These are phyloP conservation scores for Podabrus alpinus DNA, from an alignment of 2,888 invertebrate species.

Conservation along the genomic window DNA sequence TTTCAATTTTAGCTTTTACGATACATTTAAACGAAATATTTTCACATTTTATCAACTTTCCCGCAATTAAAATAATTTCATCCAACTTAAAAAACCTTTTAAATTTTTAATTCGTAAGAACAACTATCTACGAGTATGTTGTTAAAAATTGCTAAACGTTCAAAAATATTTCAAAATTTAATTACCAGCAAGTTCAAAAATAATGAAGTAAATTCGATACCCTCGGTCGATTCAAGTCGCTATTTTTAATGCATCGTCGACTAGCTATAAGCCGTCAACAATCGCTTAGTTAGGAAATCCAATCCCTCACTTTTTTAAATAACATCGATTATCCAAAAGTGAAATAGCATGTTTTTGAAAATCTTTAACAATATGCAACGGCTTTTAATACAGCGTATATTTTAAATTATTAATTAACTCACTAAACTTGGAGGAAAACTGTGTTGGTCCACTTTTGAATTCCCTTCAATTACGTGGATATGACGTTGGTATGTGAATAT, in stretches of 20 bases:
- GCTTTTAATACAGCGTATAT: background rate
- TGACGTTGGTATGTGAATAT: background rate
- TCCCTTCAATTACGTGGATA: too few relatives aligned
- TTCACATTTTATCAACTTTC: background rate
- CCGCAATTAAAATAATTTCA: background rate
- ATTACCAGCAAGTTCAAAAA: background rate
- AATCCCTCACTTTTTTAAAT: background rate
- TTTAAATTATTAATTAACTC: background rate
- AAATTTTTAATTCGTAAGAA: background rate
- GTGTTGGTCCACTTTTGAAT: too few relatives aligned
- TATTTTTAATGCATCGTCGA: background rate
- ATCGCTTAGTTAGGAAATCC: background rate
- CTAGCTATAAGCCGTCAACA: background rate
- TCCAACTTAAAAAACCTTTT: background rate
- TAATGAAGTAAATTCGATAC: background rate
- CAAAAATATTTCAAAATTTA: background rate
- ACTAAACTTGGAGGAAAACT: background rate
- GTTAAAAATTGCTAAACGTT: too few relatives aligned
- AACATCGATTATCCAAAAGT: background rate
- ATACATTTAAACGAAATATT: conserved; percentile 15
- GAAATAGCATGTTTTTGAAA: background rate
- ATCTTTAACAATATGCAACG: background rate
- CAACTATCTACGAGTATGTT: background rate
- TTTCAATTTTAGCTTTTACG: conserved; percentile 23
- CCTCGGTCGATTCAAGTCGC: background rate